Conservation (phyloP, 2,888 invertebrate genomes). For the Lampropteryx suffumata region DNA sequence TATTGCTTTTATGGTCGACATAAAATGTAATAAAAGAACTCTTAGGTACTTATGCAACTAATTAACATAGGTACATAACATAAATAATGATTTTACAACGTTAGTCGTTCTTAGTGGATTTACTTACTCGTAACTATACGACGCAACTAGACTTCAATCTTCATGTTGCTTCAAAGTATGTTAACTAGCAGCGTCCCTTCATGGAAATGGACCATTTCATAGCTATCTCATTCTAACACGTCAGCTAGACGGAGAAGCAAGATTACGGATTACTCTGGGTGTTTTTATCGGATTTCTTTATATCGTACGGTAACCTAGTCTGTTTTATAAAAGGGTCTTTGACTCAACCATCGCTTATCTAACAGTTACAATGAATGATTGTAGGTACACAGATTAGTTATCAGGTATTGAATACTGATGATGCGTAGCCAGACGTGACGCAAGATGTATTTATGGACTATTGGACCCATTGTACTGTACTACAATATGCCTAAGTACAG, state of each 20-base stretch:
- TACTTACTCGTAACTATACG: not conserved
- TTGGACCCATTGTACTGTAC: too few species aligned
- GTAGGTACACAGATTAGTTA: constrained; percentile 1
- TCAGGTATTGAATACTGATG: constrained; percentile 35
- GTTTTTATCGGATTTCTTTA: constrained; percentile 28
- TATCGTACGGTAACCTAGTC: constrained; percentile 41
- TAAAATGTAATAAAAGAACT: too few species aligned
- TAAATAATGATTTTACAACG: too few species aligned
- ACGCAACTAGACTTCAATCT: not conserved
- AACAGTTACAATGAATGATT: constrained; percentile 27
- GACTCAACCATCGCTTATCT: constrained; percentile 36
- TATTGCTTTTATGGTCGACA: too few species aligned
- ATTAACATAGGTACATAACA: too few species aligned
- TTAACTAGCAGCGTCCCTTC: constrained; percentile 15
- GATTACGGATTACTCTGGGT: constrained; percentile 31
- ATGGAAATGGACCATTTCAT: constrained; percentile 15
- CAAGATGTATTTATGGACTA: constrained; percentile 29
- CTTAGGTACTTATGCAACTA: too few species aligned
- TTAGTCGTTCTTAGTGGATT: too few species aligned
- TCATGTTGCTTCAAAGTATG: constrained; percentile 7
- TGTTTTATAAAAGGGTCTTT: constrained; percentile 58
- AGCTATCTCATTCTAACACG: constrained; percentile 25
- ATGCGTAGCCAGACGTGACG: constrained; percentile 46
- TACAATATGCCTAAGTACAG: too few species aligned
- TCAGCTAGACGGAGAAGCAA: constrained; percentile 28